Base-by-base conservation (phyloP, 1,140 invertebrate species). In the Atta texana region DNA sequence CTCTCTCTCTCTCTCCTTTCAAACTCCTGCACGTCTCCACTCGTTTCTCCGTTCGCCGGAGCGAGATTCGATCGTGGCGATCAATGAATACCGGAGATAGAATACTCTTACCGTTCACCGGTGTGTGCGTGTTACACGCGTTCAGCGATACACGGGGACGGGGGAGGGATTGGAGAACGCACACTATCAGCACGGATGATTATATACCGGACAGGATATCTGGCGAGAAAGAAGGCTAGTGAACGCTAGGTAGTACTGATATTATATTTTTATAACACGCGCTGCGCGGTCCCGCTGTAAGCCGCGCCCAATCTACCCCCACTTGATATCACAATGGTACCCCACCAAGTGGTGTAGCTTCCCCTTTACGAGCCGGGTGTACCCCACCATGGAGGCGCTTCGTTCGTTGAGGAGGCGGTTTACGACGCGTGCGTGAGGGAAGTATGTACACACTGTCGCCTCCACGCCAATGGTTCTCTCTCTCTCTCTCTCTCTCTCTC, bases 221-320 rank as follows among this genome's bases (percentile, higher is more conserved):
- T 89, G 80, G 84, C 89, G 89, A 91, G 87, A 92, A 93, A 92
- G 90, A 92, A 90, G 12, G 49, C 49, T 39, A 39, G 34, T 39
- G 34, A 44, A 44, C 93, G 91, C 87, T 89, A 81, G 85, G 84
- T 87, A 69, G 91, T 80, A 93, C 91, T 93, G 89, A 94, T 93
- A 93, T 94, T 94, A 92, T 94, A 92, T 94, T 93, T 93, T 93
- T 94, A 91, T 93, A 94, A 93, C 91, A 90, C 80, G 90, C 89
- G 89, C 90, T 84, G 88, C 89, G 87, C 91, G 86, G 88, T 74
- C 39, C 82, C 77, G 85, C 57, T 71, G 59, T 93, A 94, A 90
- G 93, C 94, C 94, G 94, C 94, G 94, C 94, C 94, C 94, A 94
- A 90, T 91, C 74, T 90, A 76, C 91, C 93, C 93, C 92, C 91